Evolutionary conservation across 2,113 vertebrate genomes (phyloP).

Genomic region (Egretta garzetta): DNA sequence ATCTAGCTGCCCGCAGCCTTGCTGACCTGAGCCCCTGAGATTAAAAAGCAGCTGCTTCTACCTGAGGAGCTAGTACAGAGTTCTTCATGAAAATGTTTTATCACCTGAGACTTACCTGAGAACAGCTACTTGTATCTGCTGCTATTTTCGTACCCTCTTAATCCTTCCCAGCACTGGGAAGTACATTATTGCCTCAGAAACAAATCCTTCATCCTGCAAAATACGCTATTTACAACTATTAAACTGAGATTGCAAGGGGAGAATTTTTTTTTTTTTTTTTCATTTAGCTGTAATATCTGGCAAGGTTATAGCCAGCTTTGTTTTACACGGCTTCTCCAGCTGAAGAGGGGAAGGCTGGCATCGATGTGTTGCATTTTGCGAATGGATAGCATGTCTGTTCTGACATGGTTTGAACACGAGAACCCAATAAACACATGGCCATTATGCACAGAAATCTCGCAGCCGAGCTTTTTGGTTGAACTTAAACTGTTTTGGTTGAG

Average conservation of each 20-base stretch:
- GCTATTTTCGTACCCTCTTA: slow-evolving; percentile 32
- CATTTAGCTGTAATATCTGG: slow-evolving; percentile 48
- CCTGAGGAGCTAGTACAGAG: slow-evolving; percentile 17
- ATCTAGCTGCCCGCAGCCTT: slow-evolving; percentile 42
- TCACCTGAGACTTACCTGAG: slow-evolving; percentile 37
- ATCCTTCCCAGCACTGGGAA: neutral
- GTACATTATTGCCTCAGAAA: slow-evolving; percentile 50
- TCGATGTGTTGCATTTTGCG: neutral
- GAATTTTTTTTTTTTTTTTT: neutral
- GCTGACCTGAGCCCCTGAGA: slow-evolving; percentile 41
- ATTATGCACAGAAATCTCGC: slow-evolving; percentile 8
- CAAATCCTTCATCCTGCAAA: slow-evolving; percentile 50
- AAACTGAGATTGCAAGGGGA: slow-evolving; percentile 44
- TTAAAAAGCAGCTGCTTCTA: slow-evolving; percentile 40
- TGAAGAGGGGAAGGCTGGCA: slow-evolving; percentile 15
- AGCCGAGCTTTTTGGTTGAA: slow-evolving; percentile 49
- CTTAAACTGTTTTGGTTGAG: slow-evolving; percentile 35
- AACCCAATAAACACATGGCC: slow-evolving; percentile 30
- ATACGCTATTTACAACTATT: slow-evolving; percentile 32
- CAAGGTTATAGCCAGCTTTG: slow-evolving; percentile 42
- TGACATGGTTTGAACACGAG: slow-evolving; percentile 32
- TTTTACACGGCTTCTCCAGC: neutral
- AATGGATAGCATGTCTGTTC: slow-evolving; percentile 14
- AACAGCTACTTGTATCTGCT: slow-evolving; percentile 47
- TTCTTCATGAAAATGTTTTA: slow-evolving; percentile 22